Conservation (phyloP, 2,113 vertebrate genomes). For the Apteryx owenii region DNA sequence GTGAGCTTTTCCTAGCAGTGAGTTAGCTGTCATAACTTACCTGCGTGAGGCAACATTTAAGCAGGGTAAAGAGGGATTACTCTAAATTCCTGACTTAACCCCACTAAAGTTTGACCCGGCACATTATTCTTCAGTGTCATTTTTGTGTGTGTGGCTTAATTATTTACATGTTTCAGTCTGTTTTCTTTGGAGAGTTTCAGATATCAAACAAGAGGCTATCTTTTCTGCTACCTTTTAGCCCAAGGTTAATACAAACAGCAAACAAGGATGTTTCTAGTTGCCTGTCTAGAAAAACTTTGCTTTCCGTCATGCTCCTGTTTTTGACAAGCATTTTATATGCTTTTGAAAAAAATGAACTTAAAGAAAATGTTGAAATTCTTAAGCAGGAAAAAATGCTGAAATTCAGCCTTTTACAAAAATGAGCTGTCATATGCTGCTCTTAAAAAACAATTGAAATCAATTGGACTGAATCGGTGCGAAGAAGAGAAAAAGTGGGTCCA, state of each 20-base stretch:
- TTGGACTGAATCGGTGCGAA: neutral
- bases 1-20: neutral
- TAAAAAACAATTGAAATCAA: neutral
- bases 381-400: neutral
- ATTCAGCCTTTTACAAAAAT: neutral
- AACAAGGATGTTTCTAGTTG: constrained; percentile 21
- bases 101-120: neutral
- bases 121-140: constrained; percentile 36
- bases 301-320: neutral
- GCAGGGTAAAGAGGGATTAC: neutral
- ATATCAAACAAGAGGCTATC: constrained; percentile 38
- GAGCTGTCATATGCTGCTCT: accelerated
- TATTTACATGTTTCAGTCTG: constrained; percentile 56
- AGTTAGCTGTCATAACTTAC: neutral
- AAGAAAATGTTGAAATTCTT: neutral
- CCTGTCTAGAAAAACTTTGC: neutral
- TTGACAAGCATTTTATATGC: neutral
- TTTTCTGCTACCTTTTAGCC: constrained; percentile 43
- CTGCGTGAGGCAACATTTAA: neutral
- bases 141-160: constrained; percentile 26
- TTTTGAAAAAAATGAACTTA: neutral
- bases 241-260: constrained; percentile 54
- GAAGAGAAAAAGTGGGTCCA: neutral
- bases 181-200: constrained; percentile 71
- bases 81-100: constrained; percentile 14